phyloP scores from a whole-genome alignment of 2,888 invertebrate genomes.

The Halictus ligatus region DNA sequence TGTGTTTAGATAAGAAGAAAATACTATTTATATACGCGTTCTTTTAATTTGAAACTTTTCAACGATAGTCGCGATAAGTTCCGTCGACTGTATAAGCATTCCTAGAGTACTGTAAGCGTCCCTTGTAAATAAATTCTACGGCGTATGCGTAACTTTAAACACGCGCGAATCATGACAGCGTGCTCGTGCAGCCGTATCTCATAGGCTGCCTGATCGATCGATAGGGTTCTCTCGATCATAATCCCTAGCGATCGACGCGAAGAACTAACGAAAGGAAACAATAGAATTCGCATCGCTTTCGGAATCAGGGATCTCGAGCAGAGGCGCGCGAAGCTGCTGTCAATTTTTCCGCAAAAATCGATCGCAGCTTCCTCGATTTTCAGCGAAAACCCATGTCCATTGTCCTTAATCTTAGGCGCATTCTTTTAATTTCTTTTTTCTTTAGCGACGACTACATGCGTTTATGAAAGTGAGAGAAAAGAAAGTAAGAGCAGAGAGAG shows the following conservation, averaged over 20 bases:
- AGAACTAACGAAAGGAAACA: neutral
- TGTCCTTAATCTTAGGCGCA: constrained; percentile 66
- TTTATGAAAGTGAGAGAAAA: neutral
- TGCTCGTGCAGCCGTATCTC: constrained; percentile 22
- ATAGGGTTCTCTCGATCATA: neutral
- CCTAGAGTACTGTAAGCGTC: constrained; percentile 60
- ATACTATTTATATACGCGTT: constrained; percentile 67
- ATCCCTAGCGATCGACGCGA: neutral
- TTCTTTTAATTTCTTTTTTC: constrained; percentile 46
- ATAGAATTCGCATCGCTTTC: neutral
- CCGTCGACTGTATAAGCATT: constrained; percentile 61
- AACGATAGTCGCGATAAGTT: constrained; percentile 56
- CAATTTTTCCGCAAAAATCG: constrained; percentile 9
- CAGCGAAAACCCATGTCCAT: constrained; percentile 60
- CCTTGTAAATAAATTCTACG: constrained; percentile 66
- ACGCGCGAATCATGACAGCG: constrained; percentile 30
- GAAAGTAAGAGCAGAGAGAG: neutral
- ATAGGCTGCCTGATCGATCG: constrained; percentile 9
- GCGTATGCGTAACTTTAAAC: constrained; percentile 47
- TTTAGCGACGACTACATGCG: constrained; percentile 63
- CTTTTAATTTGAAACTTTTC: constrained; percentile 58
- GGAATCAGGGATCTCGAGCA: constrained; percentile 29
- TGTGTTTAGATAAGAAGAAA: constrained; percentile 56
- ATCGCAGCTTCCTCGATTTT: constrained; percentile 44
- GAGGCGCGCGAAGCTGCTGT: neutral